phyloP scores from a whole-genome alignment of 2,113 vertebrate genomes.

The Plotosus lineatus region DNA sequence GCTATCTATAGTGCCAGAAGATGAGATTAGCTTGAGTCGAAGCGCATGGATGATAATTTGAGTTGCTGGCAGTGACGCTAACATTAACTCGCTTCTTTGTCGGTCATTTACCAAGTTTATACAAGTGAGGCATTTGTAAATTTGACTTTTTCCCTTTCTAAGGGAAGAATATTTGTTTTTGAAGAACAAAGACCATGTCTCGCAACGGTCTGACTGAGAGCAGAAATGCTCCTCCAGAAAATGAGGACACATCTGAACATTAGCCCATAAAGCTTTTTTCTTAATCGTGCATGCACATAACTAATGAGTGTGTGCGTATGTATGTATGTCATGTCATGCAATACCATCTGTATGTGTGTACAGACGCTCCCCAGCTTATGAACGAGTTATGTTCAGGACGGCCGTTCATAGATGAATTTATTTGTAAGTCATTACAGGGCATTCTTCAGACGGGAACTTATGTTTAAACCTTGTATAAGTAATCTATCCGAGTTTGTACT shows the following conservation, averaged over 20 bases:
- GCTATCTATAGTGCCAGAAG: conserved; percentile 53
- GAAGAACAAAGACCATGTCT: conserved; percentile 66
- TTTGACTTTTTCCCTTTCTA: conserved; percentile 37
- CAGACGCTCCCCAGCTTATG: no score
- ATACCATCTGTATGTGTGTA: no score
- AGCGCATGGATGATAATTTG: conserved; percentile 53
- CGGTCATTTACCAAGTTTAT: background rate
- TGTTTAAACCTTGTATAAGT: no score
- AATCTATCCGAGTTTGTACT: no score
- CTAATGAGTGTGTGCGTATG: no score
- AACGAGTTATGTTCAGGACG: no score
- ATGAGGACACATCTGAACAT: conserved; percentile 51
- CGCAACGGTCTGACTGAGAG: conserved; percentile 58
- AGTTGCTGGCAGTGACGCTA: conserved; percentile 34
- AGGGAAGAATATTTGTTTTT: background rate
- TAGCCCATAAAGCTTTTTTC: conserved; percentile 59
- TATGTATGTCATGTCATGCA: no score
- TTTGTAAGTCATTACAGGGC: no score
- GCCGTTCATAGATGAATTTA: no score
- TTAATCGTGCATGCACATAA: conserved; percentile 58
- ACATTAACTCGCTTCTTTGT: conserved; percentile 50
- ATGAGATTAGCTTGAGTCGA: conserved; percentile 57
- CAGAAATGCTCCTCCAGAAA: conserved; percentile 58
- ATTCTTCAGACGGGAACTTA: no score
- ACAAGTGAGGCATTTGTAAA: conserved; percentile 54